phyloP scores from a whole-genome alignment of 2,113 vertebrate genomes.

The Carassius carassius region DNA sequence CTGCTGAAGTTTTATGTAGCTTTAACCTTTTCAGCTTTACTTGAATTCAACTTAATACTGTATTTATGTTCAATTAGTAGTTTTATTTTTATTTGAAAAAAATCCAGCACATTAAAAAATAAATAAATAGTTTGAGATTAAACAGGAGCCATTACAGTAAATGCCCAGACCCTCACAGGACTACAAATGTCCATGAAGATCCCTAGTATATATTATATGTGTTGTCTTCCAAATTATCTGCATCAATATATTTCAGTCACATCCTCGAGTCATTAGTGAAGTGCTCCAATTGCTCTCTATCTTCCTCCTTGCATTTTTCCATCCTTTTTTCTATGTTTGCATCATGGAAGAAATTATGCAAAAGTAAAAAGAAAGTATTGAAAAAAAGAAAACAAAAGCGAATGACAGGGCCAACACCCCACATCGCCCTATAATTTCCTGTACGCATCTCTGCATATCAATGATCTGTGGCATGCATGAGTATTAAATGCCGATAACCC shows the following conservation, averaged over 20 bases:
- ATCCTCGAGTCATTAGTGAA: conserved; percentile 15
- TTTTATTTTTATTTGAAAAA: no score
- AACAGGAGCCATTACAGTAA: background rate
- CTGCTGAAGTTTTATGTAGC: background rate
- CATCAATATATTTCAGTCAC: conserved; percentile 4
- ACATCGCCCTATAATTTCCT: conserved; percentile 32
- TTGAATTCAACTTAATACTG: background rate
- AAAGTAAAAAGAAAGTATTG: background rate
- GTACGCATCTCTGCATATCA: conserved; percentile 14
- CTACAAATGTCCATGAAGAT: background rate
- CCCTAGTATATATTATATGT: background rate
- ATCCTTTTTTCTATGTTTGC: conserved; percentile 15
- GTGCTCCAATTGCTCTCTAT: background rate
- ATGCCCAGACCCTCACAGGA: background rate
- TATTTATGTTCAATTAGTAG: background rate
- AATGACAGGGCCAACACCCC: conserved; percentile 6
- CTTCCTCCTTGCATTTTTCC: background rate
- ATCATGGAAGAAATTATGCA: background rate
- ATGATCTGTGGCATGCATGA: conserved; percentile 55
- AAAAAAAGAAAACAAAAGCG: conserved; percentile 23
- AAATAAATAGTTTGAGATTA: background rate
- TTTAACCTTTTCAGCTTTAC: background rate
- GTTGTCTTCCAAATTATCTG: background rate
- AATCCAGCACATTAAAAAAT: no score
- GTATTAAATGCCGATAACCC: conserved; percentile 68